Conservation (phyloP, 2,888 invertebrate genomes). For the Aleiodes alternator region DNA sequence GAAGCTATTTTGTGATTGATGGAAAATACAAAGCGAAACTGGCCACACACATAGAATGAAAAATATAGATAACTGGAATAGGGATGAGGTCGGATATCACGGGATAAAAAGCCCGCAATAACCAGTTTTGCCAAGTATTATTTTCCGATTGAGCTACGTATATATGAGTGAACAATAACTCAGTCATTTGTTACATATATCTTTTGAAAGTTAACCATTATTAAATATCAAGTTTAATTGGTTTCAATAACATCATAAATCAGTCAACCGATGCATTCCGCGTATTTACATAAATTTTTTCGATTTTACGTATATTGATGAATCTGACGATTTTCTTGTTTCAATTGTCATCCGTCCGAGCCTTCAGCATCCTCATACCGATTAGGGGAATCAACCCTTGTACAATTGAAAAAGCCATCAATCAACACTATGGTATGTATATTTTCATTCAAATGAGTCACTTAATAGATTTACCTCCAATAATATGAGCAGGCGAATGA, state of each 20-base stretch:
- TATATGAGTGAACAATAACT: conserved; percentile 62
- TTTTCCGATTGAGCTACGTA: conserved; percentile 58
- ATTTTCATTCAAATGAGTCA: conserved; percentile 31
- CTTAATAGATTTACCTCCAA: conserved; percentile 51
- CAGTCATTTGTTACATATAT: conserved; percentile 35
- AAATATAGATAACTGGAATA: conserved; percentile 39
- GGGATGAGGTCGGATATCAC: conserved; percentile 59
- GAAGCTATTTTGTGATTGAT: conserved; percentile 68
- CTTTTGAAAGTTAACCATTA: conserved; percentile 11
- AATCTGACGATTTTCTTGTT: not conserved
- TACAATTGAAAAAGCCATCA: conserved; percentile 20
- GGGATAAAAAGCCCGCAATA: conserved; percentile 47
- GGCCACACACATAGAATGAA: conserved; percentile 52
- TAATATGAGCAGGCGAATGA: conserved; percentile 17
- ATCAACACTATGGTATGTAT: not conserved
- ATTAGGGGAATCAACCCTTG: not conserved
- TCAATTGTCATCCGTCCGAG: not conserved
- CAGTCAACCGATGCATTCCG: not conserved
- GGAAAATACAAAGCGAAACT: conserved; percentile 69
- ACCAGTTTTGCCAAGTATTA: conserved; percentile 66
- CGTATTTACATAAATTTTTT: too few species aligned
- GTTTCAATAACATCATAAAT: too few species aligned
- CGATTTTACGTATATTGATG: not conserved
- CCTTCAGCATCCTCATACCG: not conserved
- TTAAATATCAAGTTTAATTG: not conserved